phyloP scores from a whole-genome alignment of 2,113 vertebrate genomes.

The Psittacula cyanocephala region DNA sequence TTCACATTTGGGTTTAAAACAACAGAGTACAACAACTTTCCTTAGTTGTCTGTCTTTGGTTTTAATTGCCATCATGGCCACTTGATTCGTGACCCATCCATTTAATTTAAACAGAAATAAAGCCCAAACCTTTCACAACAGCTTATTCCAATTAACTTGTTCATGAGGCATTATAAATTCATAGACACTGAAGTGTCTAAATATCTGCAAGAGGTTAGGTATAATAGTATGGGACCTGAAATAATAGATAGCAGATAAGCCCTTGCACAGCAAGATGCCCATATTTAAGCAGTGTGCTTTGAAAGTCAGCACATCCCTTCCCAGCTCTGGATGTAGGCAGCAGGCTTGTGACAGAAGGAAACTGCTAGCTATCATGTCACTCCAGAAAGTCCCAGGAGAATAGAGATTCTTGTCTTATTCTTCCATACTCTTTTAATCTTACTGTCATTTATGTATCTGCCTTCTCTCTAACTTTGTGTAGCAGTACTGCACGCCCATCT shows the following conservation, averaged over 20 bases:
- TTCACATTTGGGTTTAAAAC: neutral
- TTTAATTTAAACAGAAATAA: neutral
- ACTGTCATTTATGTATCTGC: conserved; percentile 61
- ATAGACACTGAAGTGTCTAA: neutral
- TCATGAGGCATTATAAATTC: neutral
- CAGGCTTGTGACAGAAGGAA: conserved; percentile 20
- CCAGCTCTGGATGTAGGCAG: neutral
- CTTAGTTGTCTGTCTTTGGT: neutral
- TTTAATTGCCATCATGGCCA: neutral
- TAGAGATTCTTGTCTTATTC: conserved; percentile 37
- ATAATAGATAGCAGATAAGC: neutral
- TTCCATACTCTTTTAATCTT: conserved; percentile 44
- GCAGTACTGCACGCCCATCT: conserved; percentile 48
- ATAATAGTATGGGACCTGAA: neutral
- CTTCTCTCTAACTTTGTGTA: conserved; percentile 63
- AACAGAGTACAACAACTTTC: neutral
- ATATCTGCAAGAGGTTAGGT: neutral
- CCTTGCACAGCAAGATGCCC: neutral
- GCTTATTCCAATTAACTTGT: neutral
- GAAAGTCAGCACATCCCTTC: neutral
- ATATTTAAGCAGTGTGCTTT: neutral
- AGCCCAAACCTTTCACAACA: neutral
- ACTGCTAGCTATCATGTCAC: conserved; percentile 46
- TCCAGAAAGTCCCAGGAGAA: conserved; percentile 48
- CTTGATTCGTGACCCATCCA: neutral